Percentiles rank a stretch among this genome's conserved stretches.
Evolutionary conservation across 2,888 invertebrate genomes (phyloP).

Genomic region (Shargacucullia verbasci): DNA sequence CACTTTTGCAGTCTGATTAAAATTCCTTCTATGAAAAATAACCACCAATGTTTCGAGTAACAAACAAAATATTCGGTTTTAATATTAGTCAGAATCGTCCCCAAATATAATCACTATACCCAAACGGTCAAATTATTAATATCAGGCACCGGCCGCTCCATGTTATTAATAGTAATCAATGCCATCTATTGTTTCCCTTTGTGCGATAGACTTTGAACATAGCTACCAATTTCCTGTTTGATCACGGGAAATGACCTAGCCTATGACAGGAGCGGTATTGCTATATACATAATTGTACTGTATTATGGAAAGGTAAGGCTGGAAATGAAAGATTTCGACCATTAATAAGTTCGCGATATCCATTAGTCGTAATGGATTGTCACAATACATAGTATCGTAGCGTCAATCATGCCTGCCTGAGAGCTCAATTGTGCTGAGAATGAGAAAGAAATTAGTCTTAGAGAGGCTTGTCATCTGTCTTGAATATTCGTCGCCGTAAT

Average conservation of each 20-base stretch:
- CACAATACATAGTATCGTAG: slow-evolving; percentile 63
- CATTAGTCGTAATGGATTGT: slow-evolving; percentile 75
- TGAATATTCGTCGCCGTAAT: slow-evolving; percentile 41
- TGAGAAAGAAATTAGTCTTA: slow-evolving; percentile 64
- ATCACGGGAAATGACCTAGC: slow-evolving; percentile 22
- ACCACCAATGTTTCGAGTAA: too few species aligned
- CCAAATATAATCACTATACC: slow-evolving; percentile 1
- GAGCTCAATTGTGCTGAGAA: slow-evolving; percentile 67
- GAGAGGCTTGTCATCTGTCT: slow-evolving; percentile 52
- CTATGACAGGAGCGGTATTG: slow-evolving; percentile 18
- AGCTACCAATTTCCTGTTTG: slow-evolving; percentile 33
- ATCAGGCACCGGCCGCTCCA: slow-evolving; percentile 22
- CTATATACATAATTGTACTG: slow-evolving; percentile 11
- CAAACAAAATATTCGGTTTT: too few species aligned
- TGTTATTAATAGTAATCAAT: slow-evolving; percentile 38
- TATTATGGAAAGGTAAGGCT: slow-evolving; percentile 2
- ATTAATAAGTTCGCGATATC: slow-evolving; percentile 62
- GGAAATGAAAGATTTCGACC: slow-evolving; percentile 48
- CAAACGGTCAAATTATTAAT: slow-evolving; percentile 40
- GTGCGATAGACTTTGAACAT: slow-evolving; percentile 12
- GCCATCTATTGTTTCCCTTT: slow-evolving; percentile 38
- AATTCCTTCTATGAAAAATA: too few species aligned
- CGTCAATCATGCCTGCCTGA: slow-evolving; percentile 66
- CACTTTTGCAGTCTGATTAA: too few species aligned
- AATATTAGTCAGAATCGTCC: background rate